Percentiles rank a stretch among this genome's conserved stretches.
phyloP scores from a whole-genome alignment of 2,888 invertebrate genomes.

The Idaea straminata region DNA sequence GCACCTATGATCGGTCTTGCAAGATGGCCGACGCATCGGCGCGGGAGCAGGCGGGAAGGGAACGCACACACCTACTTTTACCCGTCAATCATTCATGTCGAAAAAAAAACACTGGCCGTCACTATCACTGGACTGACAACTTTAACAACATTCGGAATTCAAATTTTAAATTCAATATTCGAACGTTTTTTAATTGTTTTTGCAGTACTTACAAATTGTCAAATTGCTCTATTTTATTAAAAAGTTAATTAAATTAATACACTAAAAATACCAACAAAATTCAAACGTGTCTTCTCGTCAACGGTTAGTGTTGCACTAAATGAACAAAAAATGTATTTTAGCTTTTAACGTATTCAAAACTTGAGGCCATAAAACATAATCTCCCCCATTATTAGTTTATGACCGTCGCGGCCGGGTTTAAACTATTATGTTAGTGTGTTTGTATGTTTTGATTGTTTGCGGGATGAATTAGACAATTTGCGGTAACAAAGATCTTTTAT shows the following conservation, averaged over 20 bases:
- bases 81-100: slow-evolving; percentile 61
- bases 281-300: slow-evolving; percentile 61
- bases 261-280: slow-evolving; percentile 15
- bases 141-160: slow-evolving; percentile 1
- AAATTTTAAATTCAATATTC: not conserved
- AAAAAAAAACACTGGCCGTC: slow-evolving; percentile 36
- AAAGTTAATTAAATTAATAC: not conserved
- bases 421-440: slow-evolving; percentile 75
- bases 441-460: slow-evolving; percentile 74
- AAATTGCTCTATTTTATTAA: not conserved
- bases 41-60: slow-evolving; percentile 67
- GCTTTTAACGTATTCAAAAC: slow-evolving; percentile 66
- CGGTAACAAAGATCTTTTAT: slow-evolving; percentile 38
- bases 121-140: slow-evolving; percentile 1
- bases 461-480: slow-evolving; percentile 63
- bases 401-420: slow-evolving; percentile 68
- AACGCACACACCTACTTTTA: slow-evolving; percentile 64
- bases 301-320: slow-evolving; percentile 70
- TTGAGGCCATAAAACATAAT: slow-evolving; percentile 76
- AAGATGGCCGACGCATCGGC: slow-evolving; percentile 70
- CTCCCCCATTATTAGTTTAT: slow-evolving; percentile 81
- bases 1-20: slow-evolving; percentile 75
- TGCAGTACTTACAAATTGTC: not conserved
- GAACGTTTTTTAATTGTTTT: slow-evolving; percentile 9
- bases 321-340: slow-evolving; percentile 60